Percentiles rank a stretch among this genome's conserved stretches.
Evolutionary conservation across 2,797 vertebrate species (phyloP).

Genomic region (Erpetoichthys calabaricus): DNA sequence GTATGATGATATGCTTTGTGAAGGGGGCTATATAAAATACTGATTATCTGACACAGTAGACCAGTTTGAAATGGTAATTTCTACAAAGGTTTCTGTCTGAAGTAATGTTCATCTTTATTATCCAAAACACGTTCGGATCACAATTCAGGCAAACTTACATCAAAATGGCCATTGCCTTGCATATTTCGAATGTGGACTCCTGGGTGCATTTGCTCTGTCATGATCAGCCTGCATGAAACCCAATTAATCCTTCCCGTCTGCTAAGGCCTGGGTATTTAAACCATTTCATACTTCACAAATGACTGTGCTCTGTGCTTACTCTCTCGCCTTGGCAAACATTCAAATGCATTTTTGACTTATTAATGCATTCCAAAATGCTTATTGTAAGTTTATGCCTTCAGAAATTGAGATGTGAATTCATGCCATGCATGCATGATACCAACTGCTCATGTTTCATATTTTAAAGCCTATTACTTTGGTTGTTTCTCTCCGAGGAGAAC

Average conservation of each 20-base stretch:
- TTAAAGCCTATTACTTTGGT: no score
- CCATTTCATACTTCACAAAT: conserved; percentile 2
- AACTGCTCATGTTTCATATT: no score
- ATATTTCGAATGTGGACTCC: background rate
- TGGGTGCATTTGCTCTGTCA: background rate
- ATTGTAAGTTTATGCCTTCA: background rate
- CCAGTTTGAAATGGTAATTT: no score
- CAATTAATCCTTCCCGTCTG: background rate
- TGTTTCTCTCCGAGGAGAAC: no score
- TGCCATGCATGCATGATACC: background rate
- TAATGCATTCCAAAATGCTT: background rate
- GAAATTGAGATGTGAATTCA: background rate
- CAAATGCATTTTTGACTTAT: background rate
- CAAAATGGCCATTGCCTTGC: no score
- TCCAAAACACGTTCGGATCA: no score
- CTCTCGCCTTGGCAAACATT: background rate
- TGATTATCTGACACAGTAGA: no score
- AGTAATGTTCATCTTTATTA: no score
- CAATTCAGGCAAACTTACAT: no score
- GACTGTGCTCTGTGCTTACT: background rate
- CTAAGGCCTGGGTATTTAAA: background rate
- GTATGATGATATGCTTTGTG: no score
- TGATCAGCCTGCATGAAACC: background rate
- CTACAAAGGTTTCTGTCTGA: no score
- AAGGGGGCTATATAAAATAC: no score